phyloP scores from a whole-genome alignment of 2,888 invertebrate species.

The Chouioia cunea region DNA sequence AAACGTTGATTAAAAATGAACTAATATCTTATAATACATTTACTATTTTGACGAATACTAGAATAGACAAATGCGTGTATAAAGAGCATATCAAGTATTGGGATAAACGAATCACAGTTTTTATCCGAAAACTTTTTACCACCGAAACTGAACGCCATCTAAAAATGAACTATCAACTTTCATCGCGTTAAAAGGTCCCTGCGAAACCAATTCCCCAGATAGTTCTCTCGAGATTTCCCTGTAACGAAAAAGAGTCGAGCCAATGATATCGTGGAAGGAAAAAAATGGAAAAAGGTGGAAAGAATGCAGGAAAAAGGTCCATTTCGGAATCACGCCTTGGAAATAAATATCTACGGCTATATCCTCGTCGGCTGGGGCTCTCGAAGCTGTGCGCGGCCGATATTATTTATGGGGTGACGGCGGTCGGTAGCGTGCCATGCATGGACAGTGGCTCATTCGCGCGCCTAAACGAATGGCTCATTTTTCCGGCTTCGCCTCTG shows the following conservation, averaged over 20 bases:
- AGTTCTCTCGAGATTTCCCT: slow-evolving; percentile 29
- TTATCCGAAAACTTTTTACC: too few relatives aligned
- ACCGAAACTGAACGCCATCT: too few relatives aligned
- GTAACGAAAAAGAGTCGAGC: slow-evolving; percentile 19
- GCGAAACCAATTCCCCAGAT: slow-evolving; percentile 18
- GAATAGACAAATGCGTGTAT: too few relatives aligned
- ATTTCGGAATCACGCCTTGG: slow-evolving; percentile 55
- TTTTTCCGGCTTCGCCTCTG: slow-evolving; percentile 57
- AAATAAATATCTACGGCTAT: slow-evolving; percentile 54
- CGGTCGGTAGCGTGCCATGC: slow-evolving; percentile 65
- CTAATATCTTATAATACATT: too few relatives aligned
- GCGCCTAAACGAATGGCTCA: slow-evolving; percentile 61
- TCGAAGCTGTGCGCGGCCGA: slow-evolving; percentile 37
- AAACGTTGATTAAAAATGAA: too few relatives aligned
- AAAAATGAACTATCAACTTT: too few relatives aligned
- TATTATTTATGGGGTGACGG: slow-evolving; percentile 64
- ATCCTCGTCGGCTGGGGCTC: slow-evolving; percentile 9
- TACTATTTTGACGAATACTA: too few relatives aligned
- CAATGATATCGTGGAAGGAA: background rate
- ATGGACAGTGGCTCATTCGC: slow-evolving; percentile 66
- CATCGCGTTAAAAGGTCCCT: too few relatives aligned
- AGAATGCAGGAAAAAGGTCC: slow-evolving; percentile 16
- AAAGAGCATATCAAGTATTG: too few relatives aligned
- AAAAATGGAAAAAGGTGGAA: background rate
- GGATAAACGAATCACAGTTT: too few relatives aligned